Evolutionary conservation across 1,140 invertebrate species (phyloP).

Genomic region (Linepithema humile): DNA sequence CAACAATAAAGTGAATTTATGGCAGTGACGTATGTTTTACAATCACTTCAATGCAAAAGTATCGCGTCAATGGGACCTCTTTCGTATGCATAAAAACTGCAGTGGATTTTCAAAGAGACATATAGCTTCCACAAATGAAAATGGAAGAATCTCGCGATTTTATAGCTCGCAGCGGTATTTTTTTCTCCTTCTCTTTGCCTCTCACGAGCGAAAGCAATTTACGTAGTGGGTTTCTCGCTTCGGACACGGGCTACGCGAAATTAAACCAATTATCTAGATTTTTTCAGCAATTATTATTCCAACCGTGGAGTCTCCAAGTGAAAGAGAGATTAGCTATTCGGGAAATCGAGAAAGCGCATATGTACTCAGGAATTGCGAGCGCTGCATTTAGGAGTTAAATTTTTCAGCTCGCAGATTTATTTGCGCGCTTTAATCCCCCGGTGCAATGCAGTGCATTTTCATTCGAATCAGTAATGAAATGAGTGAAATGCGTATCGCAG

Average conservation of each 20-base stretch:
- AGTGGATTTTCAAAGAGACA: not conserved
- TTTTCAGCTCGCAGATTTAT: not conserved
- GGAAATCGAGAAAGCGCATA: not conserved
- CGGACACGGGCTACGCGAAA: conserved; percentile 10
- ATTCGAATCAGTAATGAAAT: not conserved
- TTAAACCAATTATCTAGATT: conserved; percentile 52
- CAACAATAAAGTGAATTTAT: conserved; percentile 33
- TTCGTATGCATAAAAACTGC: not conserved
- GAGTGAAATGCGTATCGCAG: not conserved
- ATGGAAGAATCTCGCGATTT: conserved; percentile 11
- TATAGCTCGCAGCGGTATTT: not conserved
- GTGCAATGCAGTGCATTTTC: not conserved
- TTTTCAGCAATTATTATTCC: conserved; percentile 55
- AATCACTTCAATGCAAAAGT: not conserved
- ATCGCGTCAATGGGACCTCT: not conserved
- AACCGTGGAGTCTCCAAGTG: not conserved
- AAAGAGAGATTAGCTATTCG: conserved; percentile 11
- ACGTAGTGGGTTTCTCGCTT: not conserved
- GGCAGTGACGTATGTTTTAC: conserved; percentile 11
- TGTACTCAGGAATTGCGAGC: not conserved
- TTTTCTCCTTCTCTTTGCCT: not conserved
- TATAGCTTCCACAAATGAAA: not conserved
- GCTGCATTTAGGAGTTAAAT: not conserved
- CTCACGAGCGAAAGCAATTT: conserved; percentile 14
- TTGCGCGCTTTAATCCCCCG: not conserved